Evolutionary conservation across 2,797 vertebrate genomes (phyloP), one percentile per base, ranked within the genome.

Genomic region (Anguilla anguilla): DNA sequence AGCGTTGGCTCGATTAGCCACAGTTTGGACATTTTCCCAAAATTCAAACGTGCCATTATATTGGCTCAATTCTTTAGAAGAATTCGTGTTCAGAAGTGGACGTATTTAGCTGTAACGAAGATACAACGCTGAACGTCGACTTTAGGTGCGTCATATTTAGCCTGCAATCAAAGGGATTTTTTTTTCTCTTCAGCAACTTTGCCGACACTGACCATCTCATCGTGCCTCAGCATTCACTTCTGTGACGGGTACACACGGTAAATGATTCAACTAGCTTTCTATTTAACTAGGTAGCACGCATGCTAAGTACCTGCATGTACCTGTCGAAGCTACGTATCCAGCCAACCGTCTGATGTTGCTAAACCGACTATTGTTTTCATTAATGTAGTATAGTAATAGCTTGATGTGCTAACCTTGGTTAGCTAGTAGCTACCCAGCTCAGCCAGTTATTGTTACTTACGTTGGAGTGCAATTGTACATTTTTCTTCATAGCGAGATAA

Each of bases 101-200:
- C 25, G 3, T 22, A 19, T 82, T 82, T 11, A 51, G 19, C 43
- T 51, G 25, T 11, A 82, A 35, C 43, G 46, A 82, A 82, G 43
- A 51, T 51, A 82, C 22, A 82, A n/a, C 79, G 10, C 6, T 51
- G 46, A 22, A 43, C 49, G 43, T 25, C 6, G 17, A 81, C 46
- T 82, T 51, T 82, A 22, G 10, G 25, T 25, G 79, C 28, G 79
- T 79, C 74, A 39, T 81, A 49, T 49, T 81, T 11, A 49, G 25
- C 22, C 46, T 35, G 46, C 25, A 49, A 4, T 25, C 22, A 49
- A 82, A 25, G 25, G 46, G 43, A 3, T 81, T 49, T 46, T 81
- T 46, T 7, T 43, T 51, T 82, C 10, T 82, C 79, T 82, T 46
- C 79, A 82, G 10, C 46, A 51, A 82, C 79, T 82, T 82, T 82